Conservation (phyloP, 2,888 invertebrate genomes). For the Chrysolina oricalcia region DNA sequence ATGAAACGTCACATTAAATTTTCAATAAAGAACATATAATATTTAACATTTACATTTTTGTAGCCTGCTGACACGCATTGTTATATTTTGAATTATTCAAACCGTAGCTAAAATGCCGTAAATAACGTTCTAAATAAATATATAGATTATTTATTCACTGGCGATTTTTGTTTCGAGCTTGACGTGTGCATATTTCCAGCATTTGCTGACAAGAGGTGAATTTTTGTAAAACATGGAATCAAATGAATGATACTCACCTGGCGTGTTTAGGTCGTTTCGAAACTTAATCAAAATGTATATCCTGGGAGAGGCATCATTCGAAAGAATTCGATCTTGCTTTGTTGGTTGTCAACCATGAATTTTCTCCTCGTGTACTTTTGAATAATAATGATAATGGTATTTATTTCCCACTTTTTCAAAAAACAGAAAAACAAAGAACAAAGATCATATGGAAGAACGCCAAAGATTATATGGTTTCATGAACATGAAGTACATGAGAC, state of each 20-base stretch:
- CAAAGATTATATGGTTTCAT: too few relatives aligned
- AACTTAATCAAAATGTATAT: too few relatives aligned
- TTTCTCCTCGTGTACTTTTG: too few relatives aligned
- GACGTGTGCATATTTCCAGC: constrained; percentile 6
- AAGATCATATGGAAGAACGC: too few relatives aligned
- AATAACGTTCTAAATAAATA: constrained; percentile 13
- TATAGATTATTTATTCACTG: constrained; percentile 14
- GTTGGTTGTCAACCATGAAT: too few relatives aligned
- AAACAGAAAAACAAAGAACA: too few relatives aligned
- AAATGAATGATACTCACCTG: too few relatives aligned
- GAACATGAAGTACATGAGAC: too few relatives aligned
- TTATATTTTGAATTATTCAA: constrained; percentile 18
- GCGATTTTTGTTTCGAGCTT: constrained; percentile 13
- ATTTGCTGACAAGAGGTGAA: constrained; percentile 8
- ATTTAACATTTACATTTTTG: constrained; percentile 16
- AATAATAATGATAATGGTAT: too few relatives aligned
- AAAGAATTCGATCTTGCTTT: too few relatives aligned
- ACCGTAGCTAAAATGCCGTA: not conserved
- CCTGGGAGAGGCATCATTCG: not conserved
- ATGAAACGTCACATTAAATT: constrained; percentile 10
- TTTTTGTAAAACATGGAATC: not conserved
- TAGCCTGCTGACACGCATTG: constrained; percentile 13
- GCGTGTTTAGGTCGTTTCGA: too few relatives aligned
- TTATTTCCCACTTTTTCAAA: too few relatives aligned
- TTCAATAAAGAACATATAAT: not conserved